phyloP scores from a whole-genome alignment of 1,140 invertebrate species.

The Anadara kagoshimensis region DNA sequence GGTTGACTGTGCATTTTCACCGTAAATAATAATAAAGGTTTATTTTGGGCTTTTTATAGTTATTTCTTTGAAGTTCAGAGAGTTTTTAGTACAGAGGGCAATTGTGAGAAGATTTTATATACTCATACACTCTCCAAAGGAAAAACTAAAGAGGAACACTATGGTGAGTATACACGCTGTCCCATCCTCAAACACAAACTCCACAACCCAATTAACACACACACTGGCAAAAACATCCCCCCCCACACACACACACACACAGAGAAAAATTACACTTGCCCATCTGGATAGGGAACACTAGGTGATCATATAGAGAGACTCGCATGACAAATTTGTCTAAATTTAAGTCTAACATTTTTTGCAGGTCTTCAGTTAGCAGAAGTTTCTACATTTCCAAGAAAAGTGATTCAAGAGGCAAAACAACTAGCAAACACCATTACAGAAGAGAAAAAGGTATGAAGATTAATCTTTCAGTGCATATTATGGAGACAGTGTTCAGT shows the following conservation, averaged over 20 bases:
- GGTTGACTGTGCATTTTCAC: too few species aligned
- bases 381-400: conserved; percentile 63
- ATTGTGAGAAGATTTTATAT: conserved; percentile 66
- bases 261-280: too few species aligned
- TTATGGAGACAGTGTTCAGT: too few species aligned
- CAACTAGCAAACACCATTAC: conserved; percentile 51
- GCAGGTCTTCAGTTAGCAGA: conserved; percentile 68
- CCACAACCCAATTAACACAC: not conserved
- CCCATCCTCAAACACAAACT: not conserved
- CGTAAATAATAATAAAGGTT: too few species aligned
- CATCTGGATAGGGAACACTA: too few species aligned
- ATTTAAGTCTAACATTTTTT: too few species aligned
- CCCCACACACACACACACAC: too few species aligned
- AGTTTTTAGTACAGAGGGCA: conserved; percentile 54
- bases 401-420: conserved; percentile 61
- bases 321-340: too few species aligned
- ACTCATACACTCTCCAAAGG: conserved; percentile 68
- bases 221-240: too few species aligned
- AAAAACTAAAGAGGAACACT: conserved; percentile 68
- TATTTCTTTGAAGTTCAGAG: conserved; percentile 69
- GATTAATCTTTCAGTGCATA: not conserved
- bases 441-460: conserved; percentile 56
- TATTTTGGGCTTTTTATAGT: conserved; percentile 46
- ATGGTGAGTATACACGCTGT: conserved; percentile 52
- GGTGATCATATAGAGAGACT: too few species aligned